Evolutionary conservation across 35 echinoderm and acorn worm genomes (phyloP).

Genomic region (Hemicentrotus pulcherrimus): DNA sequence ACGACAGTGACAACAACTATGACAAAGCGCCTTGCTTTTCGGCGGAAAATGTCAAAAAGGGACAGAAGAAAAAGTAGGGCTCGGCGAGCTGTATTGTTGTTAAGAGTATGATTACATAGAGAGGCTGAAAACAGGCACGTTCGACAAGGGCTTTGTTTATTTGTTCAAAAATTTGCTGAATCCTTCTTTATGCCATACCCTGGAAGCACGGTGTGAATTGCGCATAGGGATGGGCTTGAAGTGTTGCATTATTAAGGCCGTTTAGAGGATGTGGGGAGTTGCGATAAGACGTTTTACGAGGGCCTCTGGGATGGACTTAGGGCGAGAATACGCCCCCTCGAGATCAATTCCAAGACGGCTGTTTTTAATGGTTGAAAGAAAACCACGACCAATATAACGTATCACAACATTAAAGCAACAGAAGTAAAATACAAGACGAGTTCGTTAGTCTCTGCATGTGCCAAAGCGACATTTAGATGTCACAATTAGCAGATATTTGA

Average conservation of each 20-base stretch:
- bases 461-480: neutral
- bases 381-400: neutral
- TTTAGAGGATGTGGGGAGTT: neutral
- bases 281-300: neutral
- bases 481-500: neutral
- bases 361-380: neutral
- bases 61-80: neutral
- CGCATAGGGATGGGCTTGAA: neutral
- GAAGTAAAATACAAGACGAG: no score
- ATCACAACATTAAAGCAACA: neutral
- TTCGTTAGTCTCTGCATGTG: no score
- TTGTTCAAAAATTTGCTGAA: neutral
- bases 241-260: neutral
- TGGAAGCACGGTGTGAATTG: neutral
- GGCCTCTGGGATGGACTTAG: neutral
- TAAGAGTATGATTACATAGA: conserved; percentile 13
- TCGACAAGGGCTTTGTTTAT: conserved; percentile 1
- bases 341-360: neutral
- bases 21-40: neutral
- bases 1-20: neutral
- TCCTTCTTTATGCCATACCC: neutral
- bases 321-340: neutral
- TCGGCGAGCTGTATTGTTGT: neutral
- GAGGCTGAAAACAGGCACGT: neutral
- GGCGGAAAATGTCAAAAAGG: neutral